Conservation (phyloP, 2,888 invertebrate genomes). For the Caenorhabditis uteleia region DNA sequence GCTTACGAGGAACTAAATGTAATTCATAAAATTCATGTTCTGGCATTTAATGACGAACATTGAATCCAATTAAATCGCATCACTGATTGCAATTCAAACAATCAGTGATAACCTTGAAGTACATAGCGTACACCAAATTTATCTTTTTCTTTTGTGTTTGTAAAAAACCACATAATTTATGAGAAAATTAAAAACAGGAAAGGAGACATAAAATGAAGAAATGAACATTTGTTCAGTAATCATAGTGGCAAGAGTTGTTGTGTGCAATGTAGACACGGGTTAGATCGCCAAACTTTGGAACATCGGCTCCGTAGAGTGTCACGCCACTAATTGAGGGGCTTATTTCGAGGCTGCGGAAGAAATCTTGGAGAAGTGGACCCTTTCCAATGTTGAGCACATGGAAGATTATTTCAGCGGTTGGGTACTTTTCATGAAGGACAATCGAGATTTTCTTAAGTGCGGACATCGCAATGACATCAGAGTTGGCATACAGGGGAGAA, state of each 20-base stretch:
- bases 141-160: no score
- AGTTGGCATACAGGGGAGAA: conserved; percentile 33
- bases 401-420: conserved; percentile 23
- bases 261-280: conserved; percentile 29
- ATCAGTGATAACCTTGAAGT: no score
- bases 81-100: no score
- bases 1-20: no score
- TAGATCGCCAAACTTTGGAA: conserved; percentile 15
- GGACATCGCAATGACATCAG: conserved; percentile 21
- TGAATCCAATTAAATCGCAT: no score
- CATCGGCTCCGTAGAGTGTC: conserved; percentile 20
- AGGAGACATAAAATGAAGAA: neutral
- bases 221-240: conserved; percentile 8
- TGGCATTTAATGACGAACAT: no score
- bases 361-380: conserved; percentile 17
- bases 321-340: conserved; percentile 23
- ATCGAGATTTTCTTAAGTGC: conserved; percentile 21
- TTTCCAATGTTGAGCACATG: conserved; percentile 28
- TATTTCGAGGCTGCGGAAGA: conserved; percentile 24
- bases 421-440: conserved; percentile 21
- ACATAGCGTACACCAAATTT: no score
- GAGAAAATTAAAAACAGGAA: neutral
- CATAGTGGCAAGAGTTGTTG: conserved; percentile 39
- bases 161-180: neutral
- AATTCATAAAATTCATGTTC: no score